Base-by-base conservation (phyloP, 2,113 vertebrate genomes). In the Potamarius usumacintae region DNA sequence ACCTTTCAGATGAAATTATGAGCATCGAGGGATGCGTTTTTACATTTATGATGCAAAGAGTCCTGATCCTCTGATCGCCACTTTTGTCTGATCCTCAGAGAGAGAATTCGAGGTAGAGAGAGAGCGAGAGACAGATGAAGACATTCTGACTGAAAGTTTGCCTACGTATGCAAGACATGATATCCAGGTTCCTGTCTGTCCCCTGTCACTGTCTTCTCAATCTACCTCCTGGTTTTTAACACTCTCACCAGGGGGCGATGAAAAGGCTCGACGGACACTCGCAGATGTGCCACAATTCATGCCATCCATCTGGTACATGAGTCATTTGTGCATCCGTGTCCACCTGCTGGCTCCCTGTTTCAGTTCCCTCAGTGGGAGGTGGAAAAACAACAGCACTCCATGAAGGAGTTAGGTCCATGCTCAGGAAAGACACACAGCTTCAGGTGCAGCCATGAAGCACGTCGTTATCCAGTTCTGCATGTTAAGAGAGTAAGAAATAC, bases 211-310 rank as follows among this genome's bases (percentile, higher is more conserved):
- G 4, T 18, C n/a, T n/a, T 48, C 48, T 72, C 52, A 5, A 20
- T 72, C 57, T 12, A n/a, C 65, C 63, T 14, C 34, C 3, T 7
- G 50, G 22, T 27, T 5, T 30, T 63, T 84, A 86, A 84, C 63
- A 42, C 57, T 87, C 27, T 34, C 85, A 30, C 71, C 25, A 65
- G 65, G 86, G 34, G 63, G 18, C 17, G 42, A 63, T n/a, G 82
- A n/a, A 83, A 22, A 84, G n/a, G 57, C 63, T 74, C 34, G 42
- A 20, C 25, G 81, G 69, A 83, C 14, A 71, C 71, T 57, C 71
- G 15, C 58, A 85, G 81, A 65, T 84, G 74, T 34, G 53, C n/a
- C 80, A 84, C 85, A 79, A 86, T 84, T 89, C 63, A 15, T 14
- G 25, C 57, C 84, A 62, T 50, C 58, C 62, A 27, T 76, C 65